Evolutionary conservation across 1,140 invertebrate species (phyloP).

Genomic region (Micrasema longulum): DNA sequence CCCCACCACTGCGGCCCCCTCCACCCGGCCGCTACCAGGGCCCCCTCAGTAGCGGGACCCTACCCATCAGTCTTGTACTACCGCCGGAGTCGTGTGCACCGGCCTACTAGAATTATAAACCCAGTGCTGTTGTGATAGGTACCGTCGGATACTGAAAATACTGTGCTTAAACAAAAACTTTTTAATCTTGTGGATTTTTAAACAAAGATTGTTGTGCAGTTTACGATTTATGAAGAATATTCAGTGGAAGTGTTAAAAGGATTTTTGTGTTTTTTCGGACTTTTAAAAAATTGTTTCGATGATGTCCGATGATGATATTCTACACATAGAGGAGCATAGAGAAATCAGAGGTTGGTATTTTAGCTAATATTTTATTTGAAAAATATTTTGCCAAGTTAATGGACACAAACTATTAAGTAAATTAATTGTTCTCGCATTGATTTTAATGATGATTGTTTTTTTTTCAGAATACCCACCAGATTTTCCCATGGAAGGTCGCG

Average conservation of each 20-base stretch:
- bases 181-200: too few relatives aligned
- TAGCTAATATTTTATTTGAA: neutral
- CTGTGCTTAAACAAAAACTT: too few relatives aligned
- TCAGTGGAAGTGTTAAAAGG: conserved; percentile 9
- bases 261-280: neutral
- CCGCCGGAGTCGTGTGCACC: conserved; percentile 18
- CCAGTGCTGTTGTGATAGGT: conserved; percentile 23
- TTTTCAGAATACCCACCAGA: conserved; percentile 66
- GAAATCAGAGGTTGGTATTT: conserved; percentile 49
- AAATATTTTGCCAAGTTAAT: neutral
- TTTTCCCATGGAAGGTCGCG: conserved; percentile 66
- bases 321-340: conserved; percentile 45
- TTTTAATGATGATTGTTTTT: conserved; percentile 44
- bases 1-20: conserved; percentile 57
- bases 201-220: too few relatives aligned
- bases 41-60: conserved; percentile 54
- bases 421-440: too few relatives aligned
- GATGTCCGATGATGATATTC: conserved; percentile 43
- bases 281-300: conserved; percentile 7
- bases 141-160: conserved; percentile 14
- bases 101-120: neutral
- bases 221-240: too few relatives aligned
- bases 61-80: conserved; percentile 17
- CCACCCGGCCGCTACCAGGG: conserved; percentile 56
- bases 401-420: too few relatives aligned